These are phyloP conservation scores for Crambe crambe DNA, from an alignment of 37 sponge, comb jelly and placozoan species.

Conservation along the genomic window DNA sequence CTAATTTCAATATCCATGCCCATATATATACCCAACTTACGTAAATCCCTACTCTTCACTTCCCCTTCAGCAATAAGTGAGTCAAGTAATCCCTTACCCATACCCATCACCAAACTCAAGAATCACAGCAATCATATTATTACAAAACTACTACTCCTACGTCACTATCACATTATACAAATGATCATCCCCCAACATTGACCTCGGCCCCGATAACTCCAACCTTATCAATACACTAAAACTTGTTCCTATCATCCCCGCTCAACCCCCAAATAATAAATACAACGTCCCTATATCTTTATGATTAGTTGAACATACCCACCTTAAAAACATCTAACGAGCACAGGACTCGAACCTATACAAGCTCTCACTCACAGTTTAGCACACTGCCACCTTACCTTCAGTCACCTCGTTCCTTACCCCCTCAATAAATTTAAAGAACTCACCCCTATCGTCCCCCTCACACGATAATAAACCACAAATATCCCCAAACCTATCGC, in stretches of 20 bases:
- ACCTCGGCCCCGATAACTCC: slow-evolving; percentile 75
- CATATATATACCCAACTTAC: too few species aligned
- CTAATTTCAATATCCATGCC: too few species aligned
- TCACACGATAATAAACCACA: slow-evolving; percentile 67
- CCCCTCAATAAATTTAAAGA: slow-evolving; percentile 63
- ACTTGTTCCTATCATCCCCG: slow-evolving; percentile 72
- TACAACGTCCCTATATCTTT: slow-evolving; percentile 85
- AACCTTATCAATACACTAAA: slow-evolving; percentile 79
- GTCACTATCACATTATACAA: slow-evolving; percentile 87
- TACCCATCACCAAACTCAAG: too few species aligned
- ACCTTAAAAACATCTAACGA: too few species aligned
- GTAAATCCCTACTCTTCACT: too few species aligned
- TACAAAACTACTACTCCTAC: too few species aligned
- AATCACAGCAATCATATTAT: too few species aligned
- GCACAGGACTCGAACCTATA: too few species aligned
- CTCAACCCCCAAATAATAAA: slow-evolving; percentile 76
- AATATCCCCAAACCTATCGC: slow-evolving; percentile 68
- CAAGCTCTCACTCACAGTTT: too few species aligned
- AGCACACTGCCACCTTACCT: slow-evolving; percentile 17
- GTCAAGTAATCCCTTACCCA: too few species aligned
- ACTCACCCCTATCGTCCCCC: slow-evolving; percentile 55
- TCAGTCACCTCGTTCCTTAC: neutral
- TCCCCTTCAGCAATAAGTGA: too few species aligned
- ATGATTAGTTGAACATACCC: slow-evolving; percentile 86
- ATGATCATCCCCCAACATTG: slow-evolving; percentile 80